Base-by-base conservation (phyloP, 1,140 invertebrate species). In the Babylonia areolata region DNA sequence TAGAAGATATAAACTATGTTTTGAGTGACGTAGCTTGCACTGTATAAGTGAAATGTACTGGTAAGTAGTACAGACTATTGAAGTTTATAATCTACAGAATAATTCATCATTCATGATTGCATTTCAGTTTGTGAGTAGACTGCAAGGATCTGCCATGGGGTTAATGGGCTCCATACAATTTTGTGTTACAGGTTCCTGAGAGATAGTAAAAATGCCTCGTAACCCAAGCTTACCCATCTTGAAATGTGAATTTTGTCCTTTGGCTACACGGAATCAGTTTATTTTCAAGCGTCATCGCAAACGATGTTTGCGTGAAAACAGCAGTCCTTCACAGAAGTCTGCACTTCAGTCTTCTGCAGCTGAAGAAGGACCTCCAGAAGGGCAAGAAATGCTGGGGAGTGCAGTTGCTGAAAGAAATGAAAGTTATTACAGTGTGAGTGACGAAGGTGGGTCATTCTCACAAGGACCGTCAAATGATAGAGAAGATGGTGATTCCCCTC, bases 271-370 rank as follows among this genome's bases (percentile, higher is more conserved):
- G 75, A 92, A 92, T 85, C 73, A 86, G 11, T 91, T 91, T 71
- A 90, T 92, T 42, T 92, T 91, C 86, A 92, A 90, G 42, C 87
- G 90, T 35, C 92, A 92, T 77, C 90, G 87, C 40, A 82, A 88
- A 20, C 87, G 90, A 75, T 92, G 90, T 78, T 73, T 83, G 54
- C 73, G 85, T 11, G 87, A 87, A 20, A 31, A 58, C 33, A 46
- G 71, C 46, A 54, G 31, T 37, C 35, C 84, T 46, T 51, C 31
- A 33, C 40, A 81, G 28, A 86, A 86, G 71, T 69, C 80, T 12
- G 86, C 58, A 64, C 11, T 83, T 28, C 80, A 87, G 39, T 40
- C 84, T 20, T 81, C 88, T 51, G 80, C 69, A 23, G 80, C 51
- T 28, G 75, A 81, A 73, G 73, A 81, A 33, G 75, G 37, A n/a